Base-by-base conservation (phyloP, 2,113 vertebrate species). In the Cololabis saira region DNA sequence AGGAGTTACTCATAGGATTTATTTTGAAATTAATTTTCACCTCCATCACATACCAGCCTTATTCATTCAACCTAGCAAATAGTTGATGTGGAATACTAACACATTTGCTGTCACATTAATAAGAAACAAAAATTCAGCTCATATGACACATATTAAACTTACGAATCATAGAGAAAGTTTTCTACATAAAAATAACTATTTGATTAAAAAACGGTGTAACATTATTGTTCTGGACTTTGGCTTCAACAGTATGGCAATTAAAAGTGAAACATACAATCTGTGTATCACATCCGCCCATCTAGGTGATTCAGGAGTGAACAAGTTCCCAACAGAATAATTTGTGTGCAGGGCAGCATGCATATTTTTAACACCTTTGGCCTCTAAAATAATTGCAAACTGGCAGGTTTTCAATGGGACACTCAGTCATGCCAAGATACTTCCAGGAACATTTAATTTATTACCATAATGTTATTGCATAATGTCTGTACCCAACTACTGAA, bases 381-480 rank as follows among this genome's bases (percentile, higher is more conserved):
- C 59, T 66, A 71, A 83, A 87, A 83, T 56, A 83, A 80, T 80
- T 74, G 63, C 50, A 68, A 78, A 76, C 75, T 61, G 54, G 27
- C 58, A 27, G n/a, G 51, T 80, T 71, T 48, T 67, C 27, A 54
- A 47, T 64, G 19, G 67, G 61, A 41, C 68, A 51, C 66, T 45
- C 13, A 15, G 41, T 66, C 47, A 45, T 22, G 47, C 16, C 21
- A 19, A n/a, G n/a, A 48, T 67, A 62, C 63, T 2, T 70, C 45
- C 60, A 49, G 42, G 15, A 61, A 30, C 56, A 47, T 47, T 11
- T 47, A 1, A 47, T 47, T 18, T 47, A 47, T 15, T 0, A 17
- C 0, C 11, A 11, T 18, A 17, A 18, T 9, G 7, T n/a, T 6
- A 2, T 47, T 10, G 24, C 24, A 27, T 27, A 27, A 2, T 27